phyloP scores from a whole-genome alignment of 1,140 invertebrate species.

The Eufriesea mexicana region DNA sequence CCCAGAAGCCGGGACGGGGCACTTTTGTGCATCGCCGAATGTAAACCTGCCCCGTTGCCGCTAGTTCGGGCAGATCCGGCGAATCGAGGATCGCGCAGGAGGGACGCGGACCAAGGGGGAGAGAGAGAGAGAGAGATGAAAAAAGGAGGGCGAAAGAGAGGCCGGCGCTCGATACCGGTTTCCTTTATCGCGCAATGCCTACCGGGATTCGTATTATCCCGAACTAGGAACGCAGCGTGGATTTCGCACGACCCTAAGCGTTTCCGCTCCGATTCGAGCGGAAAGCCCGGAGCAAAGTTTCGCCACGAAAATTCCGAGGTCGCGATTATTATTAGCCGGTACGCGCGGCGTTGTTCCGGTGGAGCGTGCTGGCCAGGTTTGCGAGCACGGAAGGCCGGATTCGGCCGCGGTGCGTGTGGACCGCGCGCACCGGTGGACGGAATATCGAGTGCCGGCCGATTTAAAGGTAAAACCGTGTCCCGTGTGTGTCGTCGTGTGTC shows the following conservation, averaged over 20 bases:
- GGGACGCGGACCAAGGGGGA: neutral
- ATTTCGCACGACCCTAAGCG: slow-evolving; percentile 18
- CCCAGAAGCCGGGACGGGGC: slow-evolving; percentile 74
- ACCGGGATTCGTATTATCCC: slow-evolving; percentile 69
- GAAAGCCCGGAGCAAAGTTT: neutral
- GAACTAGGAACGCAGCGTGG: slow-evolving; percentile 39
- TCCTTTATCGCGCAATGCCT: slow-evolving; percentile 74
- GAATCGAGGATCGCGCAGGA: slow-evolving; percentile 4
- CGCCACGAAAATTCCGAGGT: neutral
- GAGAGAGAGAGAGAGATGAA: neutral
- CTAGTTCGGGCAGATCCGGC: slow-evolving; percentile 7
- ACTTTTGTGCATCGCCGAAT: slow-evolving; percentile 74
- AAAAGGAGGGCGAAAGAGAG: slow-evolving; percentile 16
- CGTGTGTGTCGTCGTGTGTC: neutral
- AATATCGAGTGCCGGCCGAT: slow-evolving; percentile 72
- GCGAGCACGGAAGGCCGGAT: slow-evolving; percentile 52
- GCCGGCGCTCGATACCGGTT: slow-evolving; percentile 70
- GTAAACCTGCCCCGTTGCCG: slow-evolving; percentile 39
- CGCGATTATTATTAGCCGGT: no score
- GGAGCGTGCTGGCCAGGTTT: no score
- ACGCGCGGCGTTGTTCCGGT: no score
- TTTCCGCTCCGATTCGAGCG: neutral
- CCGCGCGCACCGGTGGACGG: slow-evolving; percentile 60
- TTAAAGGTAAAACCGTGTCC: neutral
- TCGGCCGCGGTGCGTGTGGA: no score